Evolutionary conservation across 2,113 vertebrate genomes (phyloP), one percentile per base, ranked within the genome.

Genomic region (Danionella cerebrum): DNA sequence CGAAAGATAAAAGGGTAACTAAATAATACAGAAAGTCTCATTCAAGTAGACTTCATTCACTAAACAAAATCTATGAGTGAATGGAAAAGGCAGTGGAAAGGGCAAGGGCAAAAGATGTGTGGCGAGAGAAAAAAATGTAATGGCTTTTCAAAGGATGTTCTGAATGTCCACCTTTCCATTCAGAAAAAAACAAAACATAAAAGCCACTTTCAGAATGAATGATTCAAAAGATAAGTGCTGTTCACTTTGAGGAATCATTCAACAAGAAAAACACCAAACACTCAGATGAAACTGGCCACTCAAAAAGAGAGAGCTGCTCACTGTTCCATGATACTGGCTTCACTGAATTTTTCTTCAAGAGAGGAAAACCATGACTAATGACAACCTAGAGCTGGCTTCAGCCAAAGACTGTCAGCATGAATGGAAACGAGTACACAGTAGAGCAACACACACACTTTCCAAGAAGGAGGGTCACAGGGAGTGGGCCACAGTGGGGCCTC

Each of bases 101-200:
- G 29, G 31, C 6, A 42, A 45, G 16, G 55, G 22, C 59, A 19
- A 41, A 3, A 36, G 19, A 6, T n/a, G 2, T 5, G 8, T 6
- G 50, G 2, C 13, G 5, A 2, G 25, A 21, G 12, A n/a, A n/a
- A 51, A 58, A 27, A 21, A 42, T 38, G 6, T 67, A 53, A 67
- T 67, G 48, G 48, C 24, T 53, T 41, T 42, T 42, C n/a, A 64
- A 64, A 50, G 41, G 16, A 31, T 44, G 67, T 14, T 63, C 36
- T 31, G 39, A 31, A 41, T 53, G 57, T 21, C 29, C 47, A 63
- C 55, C 57, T 70, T 50, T 48, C 31, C 62, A 74, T 70, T 75
- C 67, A 75, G 27, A 41, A 58, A 65, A 55, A 55, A 53, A n/a
- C 6, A 9, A 35, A 21, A 48, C 29, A 64, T 36, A 48, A 44